Percentiles rank a stretch among this genome's conserved stretches.
Evolutionary conservation across 64 coral and sea anemone genomes (phyloP).

Genomic region (Astreopora myriophthalma): DNA sequence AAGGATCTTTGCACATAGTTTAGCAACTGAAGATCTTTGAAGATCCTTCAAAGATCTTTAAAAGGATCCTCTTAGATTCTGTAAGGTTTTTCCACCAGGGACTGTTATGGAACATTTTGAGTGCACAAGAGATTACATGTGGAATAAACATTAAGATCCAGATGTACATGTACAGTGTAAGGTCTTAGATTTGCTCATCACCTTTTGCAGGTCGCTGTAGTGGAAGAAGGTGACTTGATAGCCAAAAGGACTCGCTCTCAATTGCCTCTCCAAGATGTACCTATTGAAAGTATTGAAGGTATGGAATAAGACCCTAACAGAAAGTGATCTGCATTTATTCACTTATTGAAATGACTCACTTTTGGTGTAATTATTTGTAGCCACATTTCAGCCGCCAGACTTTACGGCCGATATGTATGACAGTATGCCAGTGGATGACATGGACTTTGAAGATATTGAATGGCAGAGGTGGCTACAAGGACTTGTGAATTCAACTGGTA

Average conservation of each 20-base stretch:
- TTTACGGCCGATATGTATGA: conserved; percentile 91
- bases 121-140: no score
- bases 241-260: conserved; percentile 93
- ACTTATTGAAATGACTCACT: neutral
- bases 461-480: conserved; percentile 91
- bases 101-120: no score
- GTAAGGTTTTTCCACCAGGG: no score
- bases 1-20: no score
- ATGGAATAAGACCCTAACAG: neutral
- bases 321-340: neutral
- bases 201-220: neutral
- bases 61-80: no score
- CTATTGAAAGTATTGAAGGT: conserved; percentile 79
- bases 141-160: no score
- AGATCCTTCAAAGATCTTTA: no score
- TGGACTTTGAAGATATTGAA: conserved; percentile 86
- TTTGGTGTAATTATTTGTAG: neutral
- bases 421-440: conserved; percentile 67
- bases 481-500: conserved; percentile 57
- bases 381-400: conserved; percentile 72
- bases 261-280: conserved; percentile 60
- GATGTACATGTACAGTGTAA: no score
- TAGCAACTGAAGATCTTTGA: no score
- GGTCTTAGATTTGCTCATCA: neutral
- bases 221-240: conserved; percentile 81